Conservation (phyloP, 2,113 vertebrate species). For the Helogale parvula region DNA sequence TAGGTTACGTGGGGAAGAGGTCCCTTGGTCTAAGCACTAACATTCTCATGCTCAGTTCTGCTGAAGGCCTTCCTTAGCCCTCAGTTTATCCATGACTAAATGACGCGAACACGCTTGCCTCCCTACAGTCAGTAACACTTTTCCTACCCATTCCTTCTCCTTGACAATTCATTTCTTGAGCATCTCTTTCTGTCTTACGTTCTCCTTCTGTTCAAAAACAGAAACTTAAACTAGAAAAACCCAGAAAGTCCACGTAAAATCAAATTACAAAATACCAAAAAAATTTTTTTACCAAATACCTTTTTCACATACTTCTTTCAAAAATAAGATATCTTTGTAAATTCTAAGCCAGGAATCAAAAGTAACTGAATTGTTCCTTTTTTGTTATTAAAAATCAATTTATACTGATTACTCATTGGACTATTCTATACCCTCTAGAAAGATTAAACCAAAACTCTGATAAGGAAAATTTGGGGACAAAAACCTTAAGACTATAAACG, state of each 20-base stretch:
- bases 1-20: neutral
- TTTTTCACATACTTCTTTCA: conserved; percentile 5
- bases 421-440: neutral
- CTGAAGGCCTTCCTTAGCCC: neutral
- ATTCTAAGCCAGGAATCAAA: conserved; percentile 19
- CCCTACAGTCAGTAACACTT: neutral
- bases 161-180: conserved; percentile 9
- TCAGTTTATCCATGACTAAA: conserved; percentile 2
- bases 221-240: neutral
- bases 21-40: neutral
- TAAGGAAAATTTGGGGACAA: neutral
- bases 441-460: conserved; percentile 37
- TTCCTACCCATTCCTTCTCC: neutral
- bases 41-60: neutral
- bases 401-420: neutral
- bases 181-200: neutral
- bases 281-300: neutral
- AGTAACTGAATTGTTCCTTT: neutral
- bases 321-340: neutral
- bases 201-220: neutral
- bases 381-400: neutral
- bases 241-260: conserved; percentile 11
- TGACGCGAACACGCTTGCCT: neutral
- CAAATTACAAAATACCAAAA: neutral
- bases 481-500: neutral